A percentile compares a stretch with the other conserved stretches of the same genome.
Conservation (phyloP, 1,140 invertebrate species). For the Zelostemma sp. region DNA sequence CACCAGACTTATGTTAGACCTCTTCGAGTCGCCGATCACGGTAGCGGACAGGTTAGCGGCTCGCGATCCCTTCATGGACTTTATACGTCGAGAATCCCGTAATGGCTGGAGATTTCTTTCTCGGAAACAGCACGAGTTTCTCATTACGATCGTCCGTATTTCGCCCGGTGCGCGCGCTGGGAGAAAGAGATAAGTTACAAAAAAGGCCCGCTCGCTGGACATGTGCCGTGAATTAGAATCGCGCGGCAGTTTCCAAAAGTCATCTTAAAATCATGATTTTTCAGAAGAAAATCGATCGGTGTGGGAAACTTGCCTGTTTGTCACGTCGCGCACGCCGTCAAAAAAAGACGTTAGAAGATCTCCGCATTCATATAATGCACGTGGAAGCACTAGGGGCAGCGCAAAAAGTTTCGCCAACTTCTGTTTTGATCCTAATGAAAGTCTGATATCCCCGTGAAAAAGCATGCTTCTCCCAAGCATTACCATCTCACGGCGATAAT, state of each 20-base stretch:
- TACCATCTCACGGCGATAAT: background rate
- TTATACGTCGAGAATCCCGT: conserved; percentile 55
- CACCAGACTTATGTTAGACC: conserved; percentile 39
- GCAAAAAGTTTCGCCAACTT: too few relatives aligned
- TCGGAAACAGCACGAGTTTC: conserved; percentile 55
- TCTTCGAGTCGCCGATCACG: conserved; percentile 17
- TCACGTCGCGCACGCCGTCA: too few relatives aligned
- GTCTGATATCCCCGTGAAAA: too few relatives aligned
- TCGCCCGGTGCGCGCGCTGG: conserved; percentile 13
- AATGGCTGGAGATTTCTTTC: conserved; percentile 64
- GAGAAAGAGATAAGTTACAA: conserved; percentile 8
- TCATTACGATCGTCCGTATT: conserved; percentile 47
- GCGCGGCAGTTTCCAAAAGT: conserved; percentile 3
- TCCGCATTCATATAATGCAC: too few relatives aligned
- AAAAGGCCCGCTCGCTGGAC: conserved; percentile 17
- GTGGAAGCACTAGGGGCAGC: too few relatives aligned
- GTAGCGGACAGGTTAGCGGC: conserved; percentile 28
- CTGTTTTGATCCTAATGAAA: too few relatives aligned
- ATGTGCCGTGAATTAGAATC: conserved; percentile 29
- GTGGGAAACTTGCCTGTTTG: too few relatives aligned
- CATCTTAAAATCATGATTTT: background rate
- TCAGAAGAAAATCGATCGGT: background rate
- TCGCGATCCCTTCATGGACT: conserved; percentile 43
- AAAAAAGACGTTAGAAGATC: too few relatives aligned
- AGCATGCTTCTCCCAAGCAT: too few relatives aligned